Base-by-base conservation (phyloP, 2,113 vertebrate species). In the Lucifuga dentata region DNA sequence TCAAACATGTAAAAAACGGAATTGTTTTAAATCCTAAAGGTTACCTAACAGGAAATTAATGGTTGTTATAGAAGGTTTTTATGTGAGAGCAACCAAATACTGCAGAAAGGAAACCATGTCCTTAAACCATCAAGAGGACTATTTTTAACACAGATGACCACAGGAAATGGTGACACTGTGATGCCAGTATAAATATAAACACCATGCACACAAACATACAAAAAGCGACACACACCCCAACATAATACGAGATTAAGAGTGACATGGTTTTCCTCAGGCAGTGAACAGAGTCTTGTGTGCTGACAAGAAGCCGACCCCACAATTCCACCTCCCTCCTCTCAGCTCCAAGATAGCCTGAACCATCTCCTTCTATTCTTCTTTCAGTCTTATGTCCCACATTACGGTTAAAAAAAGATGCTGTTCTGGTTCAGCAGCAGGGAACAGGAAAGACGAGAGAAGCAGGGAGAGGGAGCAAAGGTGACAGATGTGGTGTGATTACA, bases 261-360 rank as follows among this genome's bases (percentile, higher is more conserved):
- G 86, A 87, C 88, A 86, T 32, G 63, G 44, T 61, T 68, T 43
- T 55, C 86, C 79, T 76, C 53, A 33, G 80, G 88, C 76, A 1
- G 9, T 32, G 20, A 69, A 61, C 43, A 61, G 43, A 8, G n/a
- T 68, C 61, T 45, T 79, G 66, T 55, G 65, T 52, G 71, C 66
- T 68, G 69, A 82, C 65, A 84, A 58, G 45, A 81, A 51, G 50
- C 39, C 23, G 13, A 74, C 70, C 67, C 59, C 61, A 53, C 60
- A 59, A 68, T 73, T 44, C 50, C 10, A 8, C 59, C 63, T 45
- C 49, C 45, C 11, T 36, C 23, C 53, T n/a, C 24, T 77, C 68
- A 48, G 53, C 48, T 71, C 50, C 17, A 49, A 68, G 16, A 69
- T 26, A 20, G 13, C 40, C 56, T 39, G 19, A 55, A 46, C 4